phyloP scores from a whole-genome alignment of 1,140 invertebrate genomes.

The Drosophila sp. region DNA sequence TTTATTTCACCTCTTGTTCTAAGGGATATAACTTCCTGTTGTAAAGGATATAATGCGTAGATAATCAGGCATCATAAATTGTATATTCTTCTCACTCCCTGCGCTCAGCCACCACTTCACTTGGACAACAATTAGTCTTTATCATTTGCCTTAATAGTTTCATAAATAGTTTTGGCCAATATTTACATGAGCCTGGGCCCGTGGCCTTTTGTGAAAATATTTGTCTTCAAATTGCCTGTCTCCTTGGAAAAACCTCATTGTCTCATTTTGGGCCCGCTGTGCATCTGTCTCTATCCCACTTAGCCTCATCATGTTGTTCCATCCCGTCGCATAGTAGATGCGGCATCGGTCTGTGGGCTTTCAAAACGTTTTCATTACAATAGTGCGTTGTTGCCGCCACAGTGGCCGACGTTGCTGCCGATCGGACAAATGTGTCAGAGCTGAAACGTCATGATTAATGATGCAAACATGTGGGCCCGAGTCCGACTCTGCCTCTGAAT shows the following conservation, averaged over 20 bases:
- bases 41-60: constrained; percentile 15
- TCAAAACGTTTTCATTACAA: constrained; percentile 68
- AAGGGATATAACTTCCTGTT: background rate
- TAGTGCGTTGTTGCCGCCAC: constrained; percentile 51
- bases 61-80: constrained; percentile 35
- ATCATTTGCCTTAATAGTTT: constrained; percentile 52
- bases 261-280: constrained; percentile 15
- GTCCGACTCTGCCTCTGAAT: constrained; percentile 44
- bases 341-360: constrained; percentile 47
- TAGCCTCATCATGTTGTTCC: constrained; percentile 28
- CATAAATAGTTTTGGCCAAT: constrained; percentile 60
- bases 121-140: constrained; percentile 45
- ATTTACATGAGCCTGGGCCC: constrained; percentile 49
- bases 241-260: constrained; percentile 12
- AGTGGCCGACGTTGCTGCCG: constrained; percentile 58
- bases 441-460: constrained; percentile 81
- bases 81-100: background rate
- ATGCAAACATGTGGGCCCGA: constrained; percentile 78
- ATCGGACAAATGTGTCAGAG: constrained; percentile 81
- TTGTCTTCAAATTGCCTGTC: constrained; percentile 53
- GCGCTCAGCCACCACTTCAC: background rate
- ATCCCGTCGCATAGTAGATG: constrained; percentile 34
- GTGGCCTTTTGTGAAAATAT: constrained; percentile 57
- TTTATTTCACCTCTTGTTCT: no score
- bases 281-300: constrained; percentile 34